Percentiles rank a stretch among this genome's conserved stretches.
Evolutionary conservation across 1,140 invertebrate genomes (phyloP).

Genomic region (Sycophaga agraensis): DNA sequence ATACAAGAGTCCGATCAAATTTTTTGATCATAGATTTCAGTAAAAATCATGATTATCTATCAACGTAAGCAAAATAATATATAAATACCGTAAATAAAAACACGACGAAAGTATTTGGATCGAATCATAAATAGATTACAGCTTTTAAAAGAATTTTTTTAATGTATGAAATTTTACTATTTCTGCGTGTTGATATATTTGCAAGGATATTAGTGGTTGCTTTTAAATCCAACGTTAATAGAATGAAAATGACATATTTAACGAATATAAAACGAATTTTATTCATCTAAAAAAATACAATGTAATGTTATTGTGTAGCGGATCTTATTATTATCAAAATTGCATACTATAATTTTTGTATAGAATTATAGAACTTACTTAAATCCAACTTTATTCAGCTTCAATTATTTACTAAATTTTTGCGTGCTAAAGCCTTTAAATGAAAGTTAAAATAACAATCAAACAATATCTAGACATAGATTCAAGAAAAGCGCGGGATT

Average conservation of each 20-base stretch:
- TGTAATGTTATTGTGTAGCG: no score
- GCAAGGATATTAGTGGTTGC: neutral
- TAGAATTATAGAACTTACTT: neutral
- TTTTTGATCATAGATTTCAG: no score
- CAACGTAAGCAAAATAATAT: no score
- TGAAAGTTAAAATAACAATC: no score
- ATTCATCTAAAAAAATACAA: no score
- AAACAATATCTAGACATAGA: slow-evolving; percentile 6
- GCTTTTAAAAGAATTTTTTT: slow-evolving; percentile 1
- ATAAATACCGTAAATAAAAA: neutral
- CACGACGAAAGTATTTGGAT: slow-evolving; percentile 22
- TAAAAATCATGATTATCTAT: no score
- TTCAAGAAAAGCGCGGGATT: slow-evolving; percentile 19
- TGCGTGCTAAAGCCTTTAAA: no score
- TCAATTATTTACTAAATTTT: no score
- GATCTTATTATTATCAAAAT: no score
- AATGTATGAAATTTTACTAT: neutral
- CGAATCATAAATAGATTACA: slow-evolving; percentile 5
- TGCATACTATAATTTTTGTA: neutral
- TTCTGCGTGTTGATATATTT: slow-evolving; percentile 6
- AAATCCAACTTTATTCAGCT: no score
- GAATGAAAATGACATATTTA: neutral
- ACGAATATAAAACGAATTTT: no score
- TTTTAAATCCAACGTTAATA: neutral
- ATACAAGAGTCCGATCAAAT: no score